Evolutionary conservation across 2,888 invertebrate genomes (phyloP).

Genomic region (Plebejus anna): DNA sequence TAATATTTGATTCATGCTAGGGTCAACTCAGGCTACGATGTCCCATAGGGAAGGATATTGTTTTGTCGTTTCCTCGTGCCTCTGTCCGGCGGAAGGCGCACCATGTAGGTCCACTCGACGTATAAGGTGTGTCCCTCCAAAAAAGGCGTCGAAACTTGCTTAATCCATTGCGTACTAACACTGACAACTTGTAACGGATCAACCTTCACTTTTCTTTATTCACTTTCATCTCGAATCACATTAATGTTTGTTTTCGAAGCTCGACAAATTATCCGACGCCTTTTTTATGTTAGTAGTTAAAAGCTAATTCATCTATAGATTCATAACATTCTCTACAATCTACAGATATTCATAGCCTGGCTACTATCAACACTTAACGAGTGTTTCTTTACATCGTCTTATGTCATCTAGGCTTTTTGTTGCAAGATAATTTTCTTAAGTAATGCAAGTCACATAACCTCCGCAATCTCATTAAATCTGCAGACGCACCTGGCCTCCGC

Average conservation of each 20-base stretch:
- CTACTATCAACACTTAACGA: background rate
- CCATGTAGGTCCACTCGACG: slow-evolving; percentile 45
- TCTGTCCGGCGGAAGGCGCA: slow-evolving; percentile 62
- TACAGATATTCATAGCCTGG: background rate
- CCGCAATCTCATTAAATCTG: slow-evolving; percentile 31
- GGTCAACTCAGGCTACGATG: slow-evolving; percentile 3
- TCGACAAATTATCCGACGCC: background rate
- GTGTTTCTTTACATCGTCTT: background rate
- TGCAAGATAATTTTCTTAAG: slow-evolving; percentile 27
- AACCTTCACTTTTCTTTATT: slow-evolving; percentile 49
- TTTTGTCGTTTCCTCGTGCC: slow-evolving; percentile 37
- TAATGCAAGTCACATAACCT: slow-evolving; percentile 30
- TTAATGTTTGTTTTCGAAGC: background rate
- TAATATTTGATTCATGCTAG: background rate
- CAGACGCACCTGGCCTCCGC: slow-evolving; percentile 32
- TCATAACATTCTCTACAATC: background rate
- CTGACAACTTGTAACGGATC: slow-evolving; percentile 49
- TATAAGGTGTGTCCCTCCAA: slow-evolving; percentile 42
- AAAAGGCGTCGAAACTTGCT: slow-evolving; percentile 48
- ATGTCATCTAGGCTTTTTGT: background rate
- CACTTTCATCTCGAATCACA: slow-evolving; percentile 30
- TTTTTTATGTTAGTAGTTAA: background rate
- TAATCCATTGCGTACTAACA: slow-evolving; percentile 51
- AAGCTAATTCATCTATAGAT: background rate
- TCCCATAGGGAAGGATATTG: slow-evolving; percentile 27